Evolutionary conservation across 1,140 invertebrate genomes (phyloP), one percentile per base, ranked within the genome.

Genomic region (Spodoptera frugiperda): DNA sequence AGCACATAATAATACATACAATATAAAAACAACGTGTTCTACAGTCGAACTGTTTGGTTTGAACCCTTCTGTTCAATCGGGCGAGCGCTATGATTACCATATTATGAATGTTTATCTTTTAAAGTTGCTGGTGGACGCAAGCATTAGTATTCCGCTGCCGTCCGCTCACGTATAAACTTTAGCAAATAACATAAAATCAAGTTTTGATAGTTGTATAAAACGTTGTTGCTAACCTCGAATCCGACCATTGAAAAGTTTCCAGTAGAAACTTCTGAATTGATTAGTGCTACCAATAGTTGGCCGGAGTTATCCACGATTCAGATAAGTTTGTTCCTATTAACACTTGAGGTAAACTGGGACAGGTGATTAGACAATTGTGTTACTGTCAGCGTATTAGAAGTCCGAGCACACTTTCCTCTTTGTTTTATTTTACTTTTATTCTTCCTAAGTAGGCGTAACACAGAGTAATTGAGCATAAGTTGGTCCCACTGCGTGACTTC

Each of bases 181-280:
- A 55, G 30, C 53, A 71, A 71, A 71, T 71, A 55, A 55, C 51
- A 71, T 71, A 44, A 71, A 74, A 74, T 63, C 46, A 74, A 74
- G 57, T 74, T 74, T 73, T 72, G 54, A 74, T 61, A 76, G 48
- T 76, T 76, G 30, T 55, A 48, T 39, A 54, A 77, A 70, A 71
- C 54, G 33, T 63, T 59, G 76, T 73, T 48, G 49, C 49, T 73
- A 70, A 75, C 30, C 68, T 71, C 51, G 46, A 76, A 68, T 78
- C 8, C 30, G 55, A 74, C 51, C 21, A 75, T 57, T 68, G 54
- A 75, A 79, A 79, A 79, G 63, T 79, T 79, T 68, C 48, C 15
- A 73, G 44, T 78, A 11, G 39, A 57, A 74, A 73, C 77, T 73
- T 78, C n/a, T 74, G 59, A 73, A 78, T 78, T 72, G 70, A 72